Base-by-base conservation (phyloP, 2,888 invertebrate genomes). In the Spicauda simplicius region DNA sequence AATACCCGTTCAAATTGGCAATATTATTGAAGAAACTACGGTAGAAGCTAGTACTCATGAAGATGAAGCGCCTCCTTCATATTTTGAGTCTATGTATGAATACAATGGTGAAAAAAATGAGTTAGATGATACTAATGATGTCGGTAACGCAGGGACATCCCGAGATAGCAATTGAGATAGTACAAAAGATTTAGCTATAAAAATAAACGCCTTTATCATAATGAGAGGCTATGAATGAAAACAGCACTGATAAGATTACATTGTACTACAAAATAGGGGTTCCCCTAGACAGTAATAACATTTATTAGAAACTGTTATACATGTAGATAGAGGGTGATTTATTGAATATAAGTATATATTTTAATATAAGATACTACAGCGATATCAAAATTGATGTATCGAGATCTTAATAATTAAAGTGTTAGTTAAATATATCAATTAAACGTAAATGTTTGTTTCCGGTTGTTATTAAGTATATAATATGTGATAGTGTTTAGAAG, bases 1-100 rank as follows among this genome's bases (percentile, higher is more conserved):
- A 25, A 63, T 72, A 20, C 72, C 72, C 8, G 48, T 72, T 41
- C 69, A 72, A 18, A 60, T 60, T 14, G 18, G 50, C 11, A 60
- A 14, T 5, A 50, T 18, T 30, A 30, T 50, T 33, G 33, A 30
- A 1, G 50, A 14, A 12, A 52, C 53, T 33, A 33, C 7, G 5
- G 6, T 19, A 41, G 50, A 37, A 54, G 20, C 41, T 54, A 7
- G 10, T 20, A 19, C 2, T 3, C 0, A 45, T 48, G 20, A 53
- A 37, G 11, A 14, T 11, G 54, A 33, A 14, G 12, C 30, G 0
- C 45, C 62, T 53, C 52, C 61, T 5, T 61, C 52, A 6, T 61
- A 61, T 37, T 61, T 52, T 33, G 52, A 53, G 19, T 30, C n/a
- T 50, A 61, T 61, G 61, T 19, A 50, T 48, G 12, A 58, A 59